Percentiles rank a stretch among this genome's conserved stretches.
Conservation (phyloP, 2,888 invertebrate genomes). For the Electrophaes corylata region DNA sequence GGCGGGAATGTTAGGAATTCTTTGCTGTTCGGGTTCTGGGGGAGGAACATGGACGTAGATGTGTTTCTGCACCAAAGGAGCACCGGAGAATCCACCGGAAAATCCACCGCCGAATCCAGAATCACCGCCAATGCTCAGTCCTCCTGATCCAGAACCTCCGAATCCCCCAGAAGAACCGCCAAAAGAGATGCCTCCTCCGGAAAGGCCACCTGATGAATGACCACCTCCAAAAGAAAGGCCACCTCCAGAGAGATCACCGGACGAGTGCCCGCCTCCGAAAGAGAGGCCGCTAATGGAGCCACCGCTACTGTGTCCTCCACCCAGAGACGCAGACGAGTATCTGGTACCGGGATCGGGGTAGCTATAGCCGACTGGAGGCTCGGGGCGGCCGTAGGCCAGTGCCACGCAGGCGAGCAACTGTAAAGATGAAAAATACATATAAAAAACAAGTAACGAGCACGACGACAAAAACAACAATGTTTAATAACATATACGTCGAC, state of each 20-base stretch:
- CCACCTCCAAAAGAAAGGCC: slow-evolving; percentile 55
- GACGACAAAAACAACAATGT: not conserved
- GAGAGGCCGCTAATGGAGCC: slow-evolving; percentile 46
- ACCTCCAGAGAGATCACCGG: slow-evolving; percentile 46
- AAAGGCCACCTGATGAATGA: slow-evolving; percentile 47
- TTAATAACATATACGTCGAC: no score
- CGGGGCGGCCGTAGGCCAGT: slow-evolving; percentile 75
- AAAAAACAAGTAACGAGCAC: not conserved
- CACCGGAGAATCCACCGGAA: slow-evolving; percentile 77
- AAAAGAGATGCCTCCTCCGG: slow-evolving; percentile 56
- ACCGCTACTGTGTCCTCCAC: slow-evolving; percentile 51
- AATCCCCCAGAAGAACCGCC: slow-evolving; percentile 58
- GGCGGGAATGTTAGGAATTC: slow-evolving; percentile 86
- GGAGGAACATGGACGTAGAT: slow-evolving; percentile 96
- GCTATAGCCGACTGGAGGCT: slow-evolving; percentile 80
- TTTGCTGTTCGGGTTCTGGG: slow-evolving; percentile 91
- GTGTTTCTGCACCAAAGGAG: slow-evolving; percentile 91
- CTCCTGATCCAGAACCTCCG: slow-evolving; percentile 46
- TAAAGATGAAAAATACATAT: slow-evolving; percentile 45
- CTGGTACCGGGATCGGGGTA: slow-evolving; percentile 69
- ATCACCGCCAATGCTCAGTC: slow-evolving; percentile 64
- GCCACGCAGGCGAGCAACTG: slow-evolving; percentile 81
- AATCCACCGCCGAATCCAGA: slow-evolving; percentile 71
- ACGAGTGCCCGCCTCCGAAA: slow-evolving; percentile 56
- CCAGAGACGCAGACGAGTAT: slow-evolving; percentile 56